These are phyloP conservation scores for Dendroctonus ponderosae DNA, from an alignment of 1,140 invertebrate genomes.

Conservation along the genomic window DNA sequence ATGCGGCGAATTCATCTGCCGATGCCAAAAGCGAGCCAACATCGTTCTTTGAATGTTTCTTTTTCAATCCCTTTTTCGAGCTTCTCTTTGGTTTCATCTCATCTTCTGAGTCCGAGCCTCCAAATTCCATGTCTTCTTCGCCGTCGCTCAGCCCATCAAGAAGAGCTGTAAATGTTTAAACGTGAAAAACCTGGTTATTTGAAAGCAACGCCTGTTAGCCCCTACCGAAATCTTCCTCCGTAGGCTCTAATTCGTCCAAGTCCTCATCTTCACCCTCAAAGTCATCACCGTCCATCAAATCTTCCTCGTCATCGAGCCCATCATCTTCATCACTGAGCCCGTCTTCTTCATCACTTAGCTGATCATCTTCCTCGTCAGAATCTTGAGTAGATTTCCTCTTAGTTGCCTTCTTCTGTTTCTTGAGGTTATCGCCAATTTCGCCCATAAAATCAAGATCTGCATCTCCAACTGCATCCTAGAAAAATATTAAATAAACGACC, in stretches of 20 bases:
- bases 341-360: background rate
- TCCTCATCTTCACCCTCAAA: slow-evolving; percentile 50
- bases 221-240: slow-evolving; percentile 51
- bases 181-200: slow-evolving; percentile 8
- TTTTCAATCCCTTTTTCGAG: slow-evolving; percentile 33
- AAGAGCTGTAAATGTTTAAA: slow-evolving; percentile 23
- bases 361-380: slow-evolving; percentile 5
- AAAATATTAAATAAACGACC: background rate
- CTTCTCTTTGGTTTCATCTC: slow-evolving; percentile 30
- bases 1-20: slow-evolving; percentile 50
- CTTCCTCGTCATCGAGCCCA: slow-evolving; percentile 41
- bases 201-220: background rate
- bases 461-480: slow-evolving; percentile 35
- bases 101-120: slow-evolving; percentile 37
- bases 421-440: slow-evolving; percentile 54
- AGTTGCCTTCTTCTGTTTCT: slow-evolving; percentile 47
- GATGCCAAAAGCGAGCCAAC: slow-evolving; percentile 46
- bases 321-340: slow-evolving; percentile 50
- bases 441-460: slow-evolving; percentile 61
- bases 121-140: slow-evolving; percentile 37
- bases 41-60: slow-evolving; percentile 37
- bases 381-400: slow-evolving; percentile 14
- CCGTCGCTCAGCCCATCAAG: slow-evolving; percentile 41
- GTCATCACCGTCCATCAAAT: slow-evolving; percentile 49
- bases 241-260: slow-evolving; percentile 44